Evolutionary conservation across 35 echinoderm and acorn worm species (phyloP).

Genomic region (Heliocidaris tuberculata): DNA sequence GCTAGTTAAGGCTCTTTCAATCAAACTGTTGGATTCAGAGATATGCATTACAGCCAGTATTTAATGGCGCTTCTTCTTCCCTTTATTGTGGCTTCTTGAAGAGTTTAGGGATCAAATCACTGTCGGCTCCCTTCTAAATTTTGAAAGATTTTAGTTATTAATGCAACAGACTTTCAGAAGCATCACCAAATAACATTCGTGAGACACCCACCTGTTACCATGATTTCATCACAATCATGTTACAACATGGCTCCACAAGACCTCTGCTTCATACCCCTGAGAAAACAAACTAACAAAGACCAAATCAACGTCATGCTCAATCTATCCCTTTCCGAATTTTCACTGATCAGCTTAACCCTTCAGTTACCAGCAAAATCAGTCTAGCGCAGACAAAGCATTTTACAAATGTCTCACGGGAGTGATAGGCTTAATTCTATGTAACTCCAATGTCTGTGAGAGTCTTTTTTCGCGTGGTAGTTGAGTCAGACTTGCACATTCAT

Average conservation of each 20-base stretch:
- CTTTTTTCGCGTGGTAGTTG: neutral
- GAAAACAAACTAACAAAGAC: neutral
- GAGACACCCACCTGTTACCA: neutral
- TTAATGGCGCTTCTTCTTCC: too few relatives aligned
- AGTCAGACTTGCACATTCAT: neutral
- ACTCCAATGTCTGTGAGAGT: neutral
- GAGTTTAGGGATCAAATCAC: too few relatives aligned
- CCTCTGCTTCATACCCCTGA: too few relatives aligned
- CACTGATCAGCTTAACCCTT: neutral
- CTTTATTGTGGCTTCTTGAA: too few relatives aligned
- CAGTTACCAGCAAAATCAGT: neutral
- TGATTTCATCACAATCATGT: neutral
- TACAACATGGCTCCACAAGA: too few relatives aligned
- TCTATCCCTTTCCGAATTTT: neutral
- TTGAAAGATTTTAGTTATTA: too few relatives aligned
- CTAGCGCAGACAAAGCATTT: neutral
- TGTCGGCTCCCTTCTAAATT: too few relatives aligned
- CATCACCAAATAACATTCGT: too few relatives aligned
- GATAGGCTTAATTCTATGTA: neutral
- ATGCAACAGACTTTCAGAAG: too few relatives aligned
- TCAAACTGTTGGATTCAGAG: too few relatives aligned
- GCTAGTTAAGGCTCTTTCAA: too few relatives aligned
- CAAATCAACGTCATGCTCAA: neutral
- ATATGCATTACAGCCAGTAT: too few relatives aligned
- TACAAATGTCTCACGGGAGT: neutral